Base-by-base conservation (phyloP, 1,140 invertebrate genomes). In the Tetramorium simillimum region DNA sequence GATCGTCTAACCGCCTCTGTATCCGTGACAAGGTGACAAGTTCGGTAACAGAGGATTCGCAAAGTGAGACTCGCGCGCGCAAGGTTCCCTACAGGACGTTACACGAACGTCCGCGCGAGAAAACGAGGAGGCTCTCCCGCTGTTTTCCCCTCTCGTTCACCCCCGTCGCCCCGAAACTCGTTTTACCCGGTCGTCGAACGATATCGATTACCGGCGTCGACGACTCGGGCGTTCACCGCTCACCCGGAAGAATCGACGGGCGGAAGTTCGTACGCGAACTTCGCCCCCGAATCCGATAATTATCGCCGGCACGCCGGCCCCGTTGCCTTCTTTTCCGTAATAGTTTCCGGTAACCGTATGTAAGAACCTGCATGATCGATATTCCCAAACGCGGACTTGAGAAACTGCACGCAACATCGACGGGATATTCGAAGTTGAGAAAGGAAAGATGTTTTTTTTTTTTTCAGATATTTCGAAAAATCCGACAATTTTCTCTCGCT, bases 31-130 rank as follows among this genome's bases (percentile, higher is more conserved):
- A 65, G 72, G 75, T 69, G 81, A 86, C 63, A 82, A 63, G 73
- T 81, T 87, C 67, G 60, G 85, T 92, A 92, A 92, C 80, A 69
- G 85, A 76, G 78, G 65, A 60, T 62, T 80, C n/a, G 90, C 92
- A 89, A 92, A 90, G 91, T 92, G 92, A 93, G 92, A 93, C 92
- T 92, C 88, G 65, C 85, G 91, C 80, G 90, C 80, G 58, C 69
- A 89, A 90, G 86, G 88, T 92, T 92, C 90, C 85, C 88, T 90
- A 90, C 87, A 89, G 82, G 80, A 77, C n/a, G n/a, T 92, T 92
- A 91, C 92, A 81, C 56, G 84, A 56, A 16, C 86, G 73, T 80
- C 56, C 49, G 51, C 18, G 62, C 89, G 89, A 88, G 76, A 76
- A 86, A 88, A 78, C 75, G 70, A 62, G 76, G 67, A 75, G 63